Evolutionary conservation across 2,888 invertebrate genomes (phyloP).

Genomic region (Luperina nickerlii): DNA sequence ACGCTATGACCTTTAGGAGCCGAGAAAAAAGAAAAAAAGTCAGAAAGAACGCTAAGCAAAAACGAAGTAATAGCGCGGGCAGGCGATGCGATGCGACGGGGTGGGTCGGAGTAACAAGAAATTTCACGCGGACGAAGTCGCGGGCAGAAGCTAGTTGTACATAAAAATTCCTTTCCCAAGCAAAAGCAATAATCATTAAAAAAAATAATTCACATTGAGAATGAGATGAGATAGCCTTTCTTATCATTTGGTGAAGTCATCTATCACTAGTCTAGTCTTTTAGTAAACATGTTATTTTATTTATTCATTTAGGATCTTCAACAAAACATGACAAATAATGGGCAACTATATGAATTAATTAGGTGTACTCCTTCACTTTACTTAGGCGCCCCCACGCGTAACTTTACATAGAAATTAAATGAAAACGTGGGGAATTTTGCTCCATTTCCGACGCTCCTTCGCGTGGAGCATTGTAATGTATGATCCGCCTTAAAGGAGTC

Average conservation of each 20-base stretch:
- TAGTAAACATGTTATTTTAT: slow-evolving; percentile 1
- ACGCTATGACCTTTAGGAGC: too few species aligned
- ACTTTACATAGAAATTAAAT: not conserved
- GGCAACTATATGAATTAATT: not conserved
- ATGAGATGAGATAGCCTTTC: not conserved
- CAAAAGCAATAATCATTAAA: not conserved
- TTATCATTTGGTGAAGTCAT: not conserved
- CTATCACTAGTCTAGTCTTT: not conserved
- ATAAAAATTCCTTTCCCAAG: too few species aligned
- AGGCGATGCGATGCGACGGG: too few species aligned
- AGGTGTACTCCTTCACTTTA: not conserved
- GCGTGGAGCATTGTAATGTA: not conserved
- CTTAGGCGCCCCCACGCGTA: not conserved
- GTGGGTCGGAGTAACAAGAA: too few species aligned
- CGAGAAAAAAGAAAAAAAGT: too few species aligned
- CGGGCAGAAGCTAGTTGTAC: too few species aligned
- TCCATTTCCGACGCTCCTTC: not conserved
- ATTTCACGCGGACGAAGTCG: too few species aligned
- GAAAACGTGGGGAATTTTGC: not conserved
- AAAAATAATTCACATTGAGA: not conserved
- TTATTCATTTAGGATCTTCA: not conserved
- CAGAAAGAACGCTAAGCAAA: too few species aligned
- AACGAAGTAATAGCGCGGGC: too few species aligned
- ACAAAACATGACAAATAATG: not conserved
- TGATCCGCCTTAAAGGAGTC: not conserved